Base-by-base conservation (phyloP, 2,113 vertebrate genomes). In the Ivindomyrus marchei region DNA sequence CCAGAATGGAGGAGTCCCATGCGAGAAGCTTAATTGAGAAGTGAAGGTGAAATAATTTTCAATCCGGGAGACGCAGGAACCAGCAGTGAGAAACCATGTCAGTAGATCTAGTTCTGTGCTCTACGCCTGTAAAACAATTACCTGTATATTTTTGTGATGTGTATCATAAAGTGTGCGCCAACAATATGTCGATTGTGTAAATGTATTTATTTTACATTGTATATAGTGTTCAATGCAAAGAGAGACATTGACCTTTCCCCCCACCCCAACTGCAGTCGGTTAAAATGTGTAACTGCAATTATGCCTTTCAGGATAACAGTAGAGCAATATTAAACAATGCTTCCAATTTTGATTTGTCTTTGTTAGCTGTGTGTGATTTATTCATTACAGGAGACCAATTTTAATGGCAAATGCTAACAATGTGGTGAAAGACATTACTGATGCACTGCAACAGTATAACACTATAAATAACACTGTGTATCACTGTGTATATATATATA, bases 191-290 rank as follows among this genome's bases (percentile, higher is more conserved):
- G 95, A 96, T 95, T 95, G 95, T 96, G 97, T 96, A 96, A 97
- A 97, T 97, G 96, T 97, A 96, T 97, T 97, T 97, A 97, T 96
- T 96, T 97, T 97, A 97, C 97, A 97, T 97, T 97, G 97, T 98
- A 97, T 97, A 97, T 97, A 97, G 97, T 96, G 97, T 97, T 97
- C 97, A 97, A 98, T 96, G 96, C 97, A 97, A 98, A 97, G 97
- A 90, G 91, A 97, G 97, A 96, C 74, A 17, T 80, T 80, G 31
- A 96, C 97, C 96, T 97, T 96, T 96, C 96, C 97, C 97, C 97
- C 97, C 96, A 96, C 97, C 97, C 97, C 97, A 97, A 97, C 96
- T 97, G 96, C 96, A 97, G 97, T 97, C 96, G 96, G 96, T 97
- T 96, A 96, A 97, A 97, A 97, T 96, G 97, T 97, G 96, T 97